Evolutionary conservation across 2,113 vertebrate species (phyloP).

Genomic region (Ochotona curzoniae): DNA sequence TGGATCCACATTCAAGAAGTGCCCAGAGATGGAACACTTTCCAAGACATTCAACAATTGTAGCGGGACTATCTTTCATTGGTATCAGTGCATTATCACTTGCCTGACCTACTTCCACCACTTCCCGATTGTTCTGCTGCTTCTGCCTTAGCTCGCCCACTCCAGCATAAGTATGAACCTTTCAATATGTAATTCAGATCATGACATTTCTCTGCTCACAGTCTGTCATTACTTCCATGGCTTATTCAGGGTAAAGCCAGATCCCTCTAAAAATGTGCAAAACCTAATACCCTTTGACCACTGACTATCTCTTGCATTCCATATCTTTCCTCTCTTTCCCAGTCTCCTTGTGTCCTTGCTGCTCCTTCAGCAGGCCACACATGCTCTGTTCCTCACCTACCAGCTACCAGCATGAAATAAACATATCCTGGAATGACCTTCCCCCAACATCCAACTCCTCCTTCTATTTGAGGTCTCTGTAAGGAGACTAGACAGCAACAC

Average conservation of each 20-base stretch:
- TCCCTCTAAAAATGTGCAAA: background rate
- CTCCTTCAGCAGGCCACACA: background rate
- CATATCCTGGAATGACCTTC: background rate
- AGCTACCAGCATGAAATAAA: background rate
- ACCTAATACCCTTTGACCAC: background rate
- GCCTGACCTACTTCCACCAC: background rate
- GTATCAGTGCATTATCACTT: background rate
- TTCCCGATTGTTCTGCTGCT: background rate
- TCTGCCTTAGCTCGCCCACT: background rate
- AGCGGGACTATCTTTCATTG: background rate
- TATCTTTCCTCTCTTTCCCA: background rate
- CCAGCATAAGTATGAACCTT: background rate
- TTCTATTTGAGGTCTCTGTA: background rate
- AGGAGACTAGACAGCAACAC: background rate
- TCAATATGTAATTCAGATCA: background rate
- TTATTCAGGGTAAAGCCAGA: constrained; percentile 33
- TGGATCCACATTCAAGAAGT: background rate
- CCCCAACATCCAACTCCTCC: background rate
- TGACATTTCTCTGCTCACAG: background rate
- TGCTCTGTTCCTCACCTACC: accelerated
- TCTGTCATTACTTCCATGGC: background rate
- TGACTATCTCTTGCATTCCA: background rate
- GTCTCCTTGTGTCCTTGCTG: background rate
- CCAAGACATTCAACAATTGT: background rate
- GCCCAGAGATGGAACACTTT: background rate